Conservation (phyloP, 2,888 invertebrate species). For the Dilophus febrilis region DNA sequence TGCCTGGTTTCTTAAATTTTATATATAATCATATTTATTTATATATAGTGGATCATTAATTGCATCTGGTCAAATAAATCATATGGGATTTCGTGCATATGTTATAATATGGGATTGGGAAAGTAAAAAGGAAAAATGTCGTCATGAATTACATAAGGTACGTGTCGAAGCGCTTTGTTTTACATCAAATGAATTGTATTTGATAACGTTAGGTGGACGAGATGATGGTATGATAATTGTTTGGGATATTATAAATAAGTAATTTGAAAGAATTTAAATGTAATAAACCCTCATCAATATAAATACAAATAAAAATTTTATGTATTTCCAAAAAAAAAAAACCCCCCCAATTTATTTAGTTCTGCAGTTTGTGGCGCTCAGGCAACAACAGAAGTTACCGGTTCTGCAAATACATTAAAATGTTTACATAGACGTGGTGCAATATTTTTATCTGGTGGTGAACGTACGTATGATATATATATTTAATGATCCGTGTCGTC, state of each 20-base stretch:
- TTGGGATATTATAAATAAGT: conserved; percentile 51
- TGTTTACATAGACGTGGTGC: conserved; percentile 38
- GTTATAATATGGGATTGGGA: conserved; percentile 79
- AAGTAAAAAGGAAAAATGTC: conserved; percentile 39
- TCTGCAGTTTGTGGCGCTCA: conserved; percentile 43
- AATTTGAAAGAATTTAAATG: conserved; percentile 9
- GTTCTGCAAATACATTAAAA: conserved; percentile 43
- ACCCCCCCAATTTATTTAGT: no score
- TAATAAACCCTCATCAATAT: no score
- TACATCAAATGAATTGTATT: conserved; percentile 59
- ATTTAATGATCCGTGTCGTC: conserved; percentile 1
- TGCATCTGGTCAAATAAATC: conserved; percentile 80
- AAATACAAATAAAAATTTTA: no score
- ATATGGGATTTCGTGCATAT: conserved; percentile 76
- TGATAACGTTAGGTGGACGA: conserved; percentile 73
- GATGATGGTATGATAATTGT: conserved; percentile 80
- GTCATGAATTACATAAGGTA: conserved; percentile 72
- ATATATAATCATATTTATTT: conserved; percentile 5
- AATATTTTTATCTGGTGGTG: conserved; percentile 59
- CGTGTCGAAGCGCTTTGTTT: conserved; percentile 74
- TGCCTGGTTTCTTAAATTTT: neutral
- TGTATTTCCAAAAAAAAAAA: no score
- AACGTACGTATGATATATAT: conserved; percentile 34
- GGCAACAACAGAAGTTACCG: conserved; percentile 49
- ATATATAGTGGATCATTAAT: conserved; percentile 48